Base-by-base conservation (phyloP, 1,140 invertebrate genomes). In the Nasonia vitripennis region DNA sequence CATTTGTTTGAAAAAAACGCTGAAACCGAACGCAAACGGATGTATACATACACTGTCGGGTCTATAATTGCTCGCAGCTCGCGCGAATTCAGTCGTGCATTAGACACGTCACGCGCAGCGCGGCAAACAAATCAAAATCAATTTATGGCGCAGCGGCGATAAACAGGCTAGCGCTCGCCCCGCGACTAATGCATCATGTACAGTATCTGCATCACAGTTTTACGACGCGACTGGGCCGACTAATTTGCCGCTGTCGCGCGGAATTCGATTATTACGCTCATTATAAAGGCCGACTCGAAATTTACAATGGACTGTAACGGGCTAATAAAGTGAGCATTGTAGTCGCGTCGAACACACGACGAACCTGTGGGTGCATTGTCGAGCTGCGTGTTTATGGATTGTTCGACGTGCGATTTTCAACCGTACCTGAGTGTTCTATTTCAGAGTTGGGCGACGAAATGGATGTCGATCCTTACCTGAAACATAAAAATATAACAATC, bases 121-220 rank as follows among this genome's bases (percentile, higher is more conserved):
- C 12, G 34, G 73, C 51, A 75, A 75, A 77, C 74, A 77, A 83
- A 83, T 83, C 51, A 83, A 77, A 83, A 75, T 83, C 81, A 83
- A 83, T 83, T 67, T 67, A 77, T 77, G 73, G 34, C 5, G 14
- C 68, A 23, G 37, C 17, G 45, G 78, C 70, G 45, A 12, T 62
- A 82, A 75, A 74, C 81, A 37, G 71, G 34, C 12, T 82, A 74
- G 51, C 71, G 2, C 2, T 4, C 6, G 6, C 55, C 3, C 41
- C 41, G 37, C 79, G 27, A 20, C 37, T 70, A 70, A 45, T 70
- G 67, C 37, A 80, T 80, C 70, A 70, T 45, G 70, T 20, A 70
- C 55, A 79, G 51, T n/a, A 11, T 34, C 9, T 31, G 51, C 78
- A 67, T 79, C 68, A 79, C 68, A 79, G 51, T 67, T 34, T 79